Conservation (phyloP, 2,797 vertebrate genomes). For the Intellagama lesueurii region DNA sequence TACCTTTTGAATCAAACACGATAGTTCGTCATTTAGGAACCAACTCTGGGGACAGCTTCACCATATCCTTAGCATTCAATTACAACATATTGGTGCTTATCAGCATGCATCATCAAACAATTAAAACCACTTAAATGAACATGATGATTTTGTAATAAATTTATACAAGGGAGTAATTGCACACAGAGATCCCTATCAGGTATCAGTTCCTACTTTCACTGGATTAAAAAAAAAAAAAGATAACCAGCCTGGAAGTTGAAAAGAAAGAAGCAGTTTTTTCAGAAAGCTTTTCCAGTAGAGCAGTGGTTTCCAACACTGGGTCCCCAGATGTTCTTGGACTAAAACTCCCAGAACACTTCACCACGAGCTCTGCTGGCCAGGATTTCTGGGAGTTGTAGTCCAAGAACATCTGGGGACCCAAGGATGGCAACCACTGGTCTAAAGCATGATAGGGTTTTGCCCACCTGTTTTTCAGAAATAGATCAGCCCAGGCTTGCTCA, state of each 20-base stretch:
- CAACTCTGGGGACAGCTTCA: slow-evolving; percentile 36
- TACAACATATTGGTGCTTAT: slow-evolving; percentile 51
- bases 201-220: slow-evolving; percentile 53
- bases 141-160: slow-evolving; percentile 63
- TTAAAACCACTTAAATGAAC: slow-evolving; percentile 56
- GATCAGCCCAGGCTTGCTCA: background rate
- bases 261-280: no score
- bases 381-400: no score
- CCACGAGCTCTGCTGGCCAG: no score
- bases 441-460: no score
- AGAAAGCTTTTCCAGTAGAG: no score
- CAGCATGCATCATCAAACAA: slow-evolving; percentile 47
- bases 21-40: slow-evolving; percentile 55
- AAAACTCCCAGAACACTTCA: no score
- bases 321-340: no score
- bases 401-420: no score
- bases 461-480: background rate
- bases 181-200: slow-evolving; percentile 52
- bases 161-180: slow-evolving; percentile 55
- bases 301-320: no score
- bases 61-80: slow-evolving; percentile 52
- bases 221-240: background rate
- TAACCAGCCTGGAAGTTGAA: background rate
- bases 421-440: no score
- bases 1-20: slow-evolving; percentile 30